Conservation (phyloP, 2,888 invertebrate species). For the Colletes collaris region DNA sequence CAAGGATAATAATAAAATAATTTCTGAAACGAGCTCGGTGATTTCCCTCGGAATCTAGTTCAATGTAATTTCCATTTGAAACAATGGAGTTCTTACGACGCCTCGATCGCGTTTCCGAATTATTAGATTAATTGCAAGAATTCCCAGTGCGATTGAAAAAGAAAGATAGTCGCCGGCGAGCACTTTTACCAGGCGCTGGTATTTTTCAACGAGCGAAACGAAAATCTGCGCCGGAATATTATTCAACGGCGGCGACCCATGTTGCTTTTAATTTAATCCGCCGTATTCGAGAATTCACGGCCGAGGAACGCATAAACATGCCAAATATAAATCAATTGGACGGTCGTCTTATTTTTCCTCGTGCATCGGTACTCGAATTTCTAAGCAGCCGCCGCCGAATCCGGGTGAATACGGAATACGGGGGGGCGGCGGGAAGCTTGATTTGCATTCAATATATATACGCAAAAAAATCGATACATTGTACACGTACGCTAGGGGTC, state of each 20-base stretch:
- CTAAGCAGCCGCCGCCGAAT: slow-evolving; percentile 52
- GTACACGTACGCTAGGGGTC: neutral
- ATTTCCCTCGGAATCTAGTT: too few relatives aligned
- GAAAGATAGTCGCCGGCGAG: too few relatives aligned
- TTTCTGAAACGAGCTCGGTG: too few relatives aligned
- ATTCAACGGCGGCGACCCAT: slow-evolving; percentile 30
- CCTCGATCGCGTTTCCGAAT: too few relatives aligned
- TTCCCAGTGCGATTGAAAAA: neutral
- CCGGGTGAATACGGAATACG: slow-evolving; percentile 49
- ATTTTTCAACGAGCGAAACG: neutral
- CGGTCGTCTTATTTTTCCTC: slow-evolving; percentile 45
- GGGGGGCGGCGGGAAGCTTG: slow-evolving; percentile 3
- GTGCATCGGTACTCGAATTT: slow-evolving; percentile 55
- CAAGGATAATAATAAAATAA: too few relatives aligned
- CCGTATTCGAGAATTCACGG: slow-evolving; percentile 4
- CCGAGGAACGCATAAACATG: slow-evolving; percentile 36
- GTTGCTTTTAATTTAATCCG: slow-evolving; percentile 44
- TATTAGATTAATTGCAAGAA: too few relatives aligned
- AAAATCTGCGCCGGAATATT: slow-evolving; percentile 26
- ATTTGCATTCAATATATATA: slow-evolving; percentile 48
- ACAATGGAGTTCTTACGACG: too few relatives aligned
- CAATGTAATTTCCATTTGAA: too few relatives aligned
- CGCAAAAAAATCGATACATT: slow-evolving; percentile 46
- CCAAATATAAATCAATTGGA: slow-evolving; percentile 54
- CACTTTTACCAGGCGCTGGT: neutral